Evolutionary conservation across 2,797 vertebrate species (phyloP), one percentile per base, ranked within the genome.

Genomic region (Tangara arthus): DNA sequence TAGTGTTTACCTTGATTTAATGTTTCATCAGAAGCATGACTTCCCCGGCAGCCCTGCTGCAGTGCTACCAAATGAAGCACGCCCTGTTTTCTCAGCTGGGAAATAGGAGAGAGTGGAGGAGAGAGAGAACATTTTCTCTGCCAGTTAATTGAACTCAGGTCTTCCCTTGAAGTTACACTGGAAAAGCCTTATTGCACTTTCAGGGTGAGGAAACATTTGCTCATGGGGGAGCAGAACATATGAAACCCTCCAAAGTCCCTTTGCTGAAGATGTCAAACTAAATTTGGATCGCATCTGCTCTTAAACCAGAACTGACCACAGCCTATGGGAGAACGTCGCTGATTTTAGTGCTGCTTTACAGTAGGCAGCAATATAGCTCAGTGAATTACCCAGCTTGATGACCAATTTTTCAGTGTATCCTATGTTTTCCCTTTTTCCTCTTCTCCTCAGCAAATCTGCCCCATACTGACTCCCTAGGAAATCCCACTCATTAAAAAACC

Each of bases 1-100:
- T 93, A 94, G 93, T 94, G 95, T 96, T 97, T 98, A 95, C 95
- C 93, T 98, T 97, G 97, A 98, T 98, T 98, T 98, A 98, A 97
- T 94, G 92, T 97, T 96, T 97, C 97, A 96, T 97, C 97, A 97
- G 87, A 96, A 97, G 82, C 90, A 87, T 93, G 95, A 94, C 94
- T 97, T 82, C 93, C 88, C 87, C 30, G 12, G 90, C 83, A 96
- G 88, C 76, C 84, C 76, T 92, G 86, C 89, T 94, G 93, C 6
- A 1, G 71, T 65, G 77, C 94, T 92, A 96, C 90, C 97, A 97
- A 98, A 98, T 97, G 97, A 97, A 97, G 95, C 96, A 94, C 97
- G 95, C 82, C 95, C 10, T 94, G 17, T 96, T 97, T 96, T 91
- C 94, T 97, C 91, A 96, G 94, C 92, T 96, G 81, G 90, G 59